These are phyloP conservation scores for Decapterus maruadsi DNA, from an alignment of 2,797 vertebrate species.

Conservation along the genomic window DNA sequence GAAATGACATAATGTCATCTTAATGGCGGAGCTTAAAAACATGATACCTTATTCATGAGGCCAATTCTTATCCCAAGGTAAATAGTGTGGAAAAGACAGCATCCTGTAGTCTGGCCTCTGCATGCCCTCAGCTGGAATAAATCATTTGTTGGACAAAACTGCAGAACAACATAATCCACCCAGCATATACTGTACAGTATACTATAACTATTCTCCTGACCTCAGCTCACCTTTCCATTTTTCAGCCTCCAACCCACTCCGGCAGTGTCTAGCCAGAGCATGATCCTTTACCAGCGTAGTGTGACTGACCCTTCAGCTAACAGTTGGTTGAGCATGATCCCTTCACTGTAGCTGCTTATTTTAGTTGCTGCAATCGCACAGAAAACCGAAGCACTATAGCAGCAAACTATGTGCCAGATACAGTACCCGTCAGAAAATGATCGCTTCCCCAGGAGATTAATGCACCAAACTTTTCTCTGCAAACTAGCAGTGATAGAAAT, in stretches of 20 bases:
- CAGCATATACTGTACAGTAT: background rate
- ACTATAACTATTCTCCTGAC: slow-evolving; percentile 22
- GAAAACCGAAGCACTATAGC: slow-evolving; percentile 20
- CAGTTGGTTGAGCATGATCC: background rate
- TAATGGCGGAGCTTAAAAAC: background rate
- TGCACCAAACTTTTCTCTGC: slow-evolving; percentile 42
- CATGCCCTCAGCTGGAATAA: slow-evolving; percentile 8
- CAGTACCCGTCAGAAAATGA: slow-evolving; percentile 36
- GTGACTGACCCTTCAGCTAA: slow-evolving; percentile 22
- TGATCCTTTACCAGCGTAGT: background rate
- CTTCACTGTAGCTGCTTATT: slow-evolving; percentile 33
- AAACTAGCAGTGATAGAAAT: slow-evolving; percentile 29
- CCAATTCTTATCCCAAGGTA: slow-evolving; percentile 4
- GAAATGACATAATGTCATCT: background rate
- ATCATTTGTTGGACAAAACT: background rate
- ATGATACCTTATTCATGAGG: slow-evolving; percentile 8
- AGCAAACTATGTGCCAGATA: slow-evolving; percentile 28
- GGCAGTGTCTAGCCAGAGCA: background rate
- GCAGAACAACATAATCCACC: background rate
- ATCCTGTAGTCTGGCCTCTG: slow-evolving; percentile 9
- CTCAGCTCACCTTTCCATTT: slow-evolving; percentile 18
- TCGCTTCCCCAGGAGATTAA: slow-evolving; percentile 22
- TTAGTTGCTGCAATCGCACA: slow-evolving; percentile 12
- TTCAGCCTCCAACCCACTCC: background rate
- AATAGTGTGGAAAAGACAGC: background rate